Conservation (phyloP, 2,888 invertebrate genomes). For the Metopia argyrocephala region DNA sequence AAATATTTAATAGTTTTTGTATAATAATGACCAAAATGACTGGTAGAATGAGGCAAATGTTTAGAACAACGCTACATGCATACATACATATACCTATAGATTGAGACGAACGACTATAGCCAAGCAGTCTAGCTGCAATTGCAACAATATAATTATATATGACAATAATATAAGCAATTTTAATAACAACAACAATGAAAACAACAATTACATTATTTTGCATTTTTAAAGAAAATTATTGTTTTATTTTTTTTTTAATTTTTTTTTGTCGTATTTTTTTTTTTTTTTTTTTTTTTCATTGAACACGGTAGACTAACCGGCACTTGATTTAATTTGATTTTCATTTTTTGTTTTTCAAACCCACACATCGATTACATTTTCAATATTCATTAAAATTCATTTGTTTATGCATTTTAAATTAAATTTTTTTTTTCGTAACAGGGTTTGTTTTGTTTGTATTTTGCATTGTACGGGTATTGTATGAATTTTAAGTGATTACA, state of each 20-base stretch:
- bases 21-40: neutral
- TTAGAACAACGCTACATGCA: no score
- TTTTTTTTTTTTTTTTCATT: no score
- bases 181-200: conserved; percentile 13
- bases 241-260: no score
- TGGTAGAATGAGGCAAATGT: conserved; percentile 4
- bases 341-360: neutral
- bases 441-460: neutral
- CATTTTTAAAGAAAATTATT: no score
- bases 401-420: neutral
- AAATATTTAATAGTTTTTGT: neutral
- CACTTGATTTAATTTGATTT: conserved; percentile 46
- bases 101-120: neutral
- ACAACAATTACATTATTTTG: conserved; percentile 57
- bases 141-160: conserved; percentile 21
- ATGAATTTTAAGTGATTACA: conserved; percentile 46
- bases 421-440: no score
- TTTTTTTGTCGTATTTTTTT: no score
- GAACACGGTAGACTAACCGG: conserved; percentile 63
- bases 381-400: conserved; percentile 23
- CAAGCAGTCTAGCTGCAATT: conserved; percentile 61
- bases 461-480: conserved; percentile 13
- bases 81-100: no score
- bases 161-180: conserved; percentile 23
- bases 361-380: conserved; percentile 47